These are phyloP conservation scores for Lamproptera curius DNA, from an alignment of 2,888 invertebrate genomes.

Conservation along the genomic window DNA sequence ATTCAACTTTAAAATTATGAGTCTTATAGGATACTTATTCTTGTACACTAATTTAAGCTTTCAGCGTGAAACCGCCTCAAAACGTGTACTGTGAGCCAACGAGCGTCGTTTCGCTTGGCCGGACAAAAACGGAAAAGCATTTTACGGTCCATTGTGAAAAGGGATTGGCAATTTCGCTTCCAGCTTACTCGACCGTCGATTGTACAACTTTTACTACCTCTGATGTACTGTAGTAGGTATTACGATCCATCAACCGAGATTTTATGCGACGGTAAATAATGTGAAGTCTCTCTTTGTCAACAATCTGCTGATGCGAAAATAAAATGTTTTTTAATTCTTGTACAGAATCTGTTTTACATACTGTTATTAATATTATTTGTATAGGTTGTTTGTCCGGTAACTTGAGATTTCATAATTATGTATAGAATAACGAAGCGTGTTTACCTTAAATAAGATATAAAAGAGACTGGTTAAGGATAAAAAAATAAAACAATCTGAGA, in stretches of 20 bases:
- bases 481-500: no score
- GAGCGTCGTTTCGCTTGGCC: slow-evolving; percentile 69
- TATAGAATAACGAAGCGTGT: no score
- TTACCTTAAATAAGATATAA: no score
- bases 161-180: slow-evolving; percentile 76
- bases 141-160: slow-evolving; percentile 78
- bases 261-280: not conserved
- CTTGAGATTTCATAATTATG: no score
- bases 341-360: no score
- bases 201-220: slow-evolving; percentile 54
- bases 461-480: no score
- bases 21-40: no score
- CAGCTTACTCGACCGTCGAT: slow-evolving; percentile 69
- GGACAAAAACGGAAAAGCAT: slow-evolving; percentile 77
- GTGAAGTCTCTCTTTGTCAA: not conserved
- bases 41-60: not conserved
- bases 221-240: slow-evolving; percentile 2
- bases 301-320: no score
- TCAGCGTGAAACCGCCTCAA: slow-evolving; percentile 55
- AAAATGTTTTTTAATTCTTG: no score
- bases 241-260: not conserved
- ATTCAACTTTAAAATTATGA: no score
- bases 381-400: no score
- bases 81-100: slow-evolving; percentile 75
- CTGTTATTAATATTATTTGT: no score